Evolutionary conservation across 2,797 vertebrate species (phyloP).

Genomic region (Pygocentrus nattereri): DNA sequence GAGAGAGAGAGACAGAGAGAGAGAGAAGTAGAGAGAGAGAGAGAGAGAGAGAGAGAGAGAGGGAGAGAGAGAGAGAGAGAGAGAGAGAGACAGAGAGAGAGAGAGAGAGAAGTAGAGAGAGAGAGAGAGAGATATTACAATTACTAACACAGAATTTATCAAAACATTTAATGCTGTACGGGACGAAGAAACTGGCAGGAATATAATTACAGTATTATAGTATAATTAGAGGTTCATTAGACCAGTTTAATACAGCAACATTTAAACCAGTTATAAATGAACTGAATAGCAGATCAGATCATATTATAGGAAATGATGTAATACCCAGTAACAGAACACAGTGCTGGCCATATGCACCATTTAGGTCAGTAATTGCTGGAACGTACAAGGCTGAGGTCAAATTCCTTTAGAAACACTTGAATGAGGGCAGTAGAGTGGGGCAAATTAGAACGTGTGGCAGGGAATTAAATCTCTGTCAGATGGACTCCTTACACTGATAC

Average conservation of each 20-base stretch:
- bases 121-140: neutral
- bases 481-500: neutral
- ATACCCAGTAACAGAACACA: neutral
- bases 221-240: neutral
- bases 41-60: neutral
- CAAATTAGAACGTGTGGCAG: neutral
- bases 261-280: neutral
- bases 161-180: neutral
- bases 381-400: neutral
- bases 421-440: neutral
- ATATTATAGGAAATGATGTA: neutral
- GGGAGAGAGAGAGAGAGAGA: neutral
- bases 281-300: neutral
- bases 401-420: neutral
- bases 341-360: conserved; percentile 1
- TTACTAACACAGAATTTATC: neutral
- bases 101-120: neutral
- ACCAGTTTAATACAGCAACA: neutral
- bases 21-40: too few relatives aligned
- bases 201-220: neutral
- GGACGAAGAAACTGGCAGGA: neutral
- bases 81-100: neutral
- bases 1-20: too few relatives aligned
- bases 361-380: conserved; percentile 3
- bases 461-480: neutral